Evolutionary conservation across 2,797 vertebrate genomes (phyloP).

Genomic region (Sebastes oblongus): DNA sequence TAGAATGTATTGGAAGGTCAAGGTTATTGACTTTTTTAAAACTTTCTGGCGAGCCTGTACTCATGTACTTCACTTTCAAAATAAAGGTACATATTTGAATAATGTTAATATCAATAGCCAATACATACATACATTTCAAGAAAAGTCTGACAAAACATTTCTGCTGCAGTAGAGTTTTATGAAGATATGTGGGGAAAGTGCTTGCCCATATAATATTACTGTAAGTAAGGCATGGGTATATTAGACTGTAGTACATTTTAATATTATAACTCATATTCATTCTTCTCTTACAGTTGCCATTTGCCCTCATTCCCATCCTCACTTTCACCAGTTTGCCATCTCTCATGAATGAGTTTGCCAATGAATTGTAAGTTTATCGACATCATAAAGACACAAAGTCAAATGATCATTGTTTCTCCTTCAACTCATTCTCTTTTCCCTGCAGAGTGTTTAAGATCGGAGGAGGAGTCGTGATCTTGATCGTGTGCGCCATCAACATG

Average conservation of each 20-base stretch:
- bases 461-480: conserved; percentile 84
- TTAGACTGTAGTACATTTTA: not conserved
- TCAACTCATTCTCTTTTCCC: not conserved
- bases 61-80: not conserved
- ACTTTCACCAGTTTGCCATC: conserved; percentile 90
- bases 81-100: not conserved
- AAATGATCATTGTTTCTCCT: not conserved
- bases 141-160: not conserved
- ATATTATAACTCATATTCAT: not conserved
- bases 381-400: not conserved
- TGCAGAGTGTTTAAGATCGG: conserved; percentile 85
- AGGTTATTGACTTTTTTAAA: not conserved
- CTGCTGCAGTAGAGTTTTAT: not conserved
- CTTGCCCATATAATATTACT: too few relatives aligned
- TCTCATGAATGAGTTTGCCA: conserved; percentile 92
- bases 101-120: not conserved
- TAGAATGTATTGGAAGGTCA: too few relatives aligned
- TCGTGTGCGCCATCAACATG: conserved; percentile 89
- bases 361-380: conserved; percentile 85
- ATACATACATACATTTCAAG: not conserved
- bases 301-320: conserved; percentile 92
- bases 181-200: not conserved
- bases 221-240: not conserved
- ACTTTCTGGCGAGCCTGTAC: not conserved
- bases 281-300: conserved; percentile 85